Conservation (phyloP, 2,797 vertebrate species). For the Hemibagrus guttatus region DNA sequence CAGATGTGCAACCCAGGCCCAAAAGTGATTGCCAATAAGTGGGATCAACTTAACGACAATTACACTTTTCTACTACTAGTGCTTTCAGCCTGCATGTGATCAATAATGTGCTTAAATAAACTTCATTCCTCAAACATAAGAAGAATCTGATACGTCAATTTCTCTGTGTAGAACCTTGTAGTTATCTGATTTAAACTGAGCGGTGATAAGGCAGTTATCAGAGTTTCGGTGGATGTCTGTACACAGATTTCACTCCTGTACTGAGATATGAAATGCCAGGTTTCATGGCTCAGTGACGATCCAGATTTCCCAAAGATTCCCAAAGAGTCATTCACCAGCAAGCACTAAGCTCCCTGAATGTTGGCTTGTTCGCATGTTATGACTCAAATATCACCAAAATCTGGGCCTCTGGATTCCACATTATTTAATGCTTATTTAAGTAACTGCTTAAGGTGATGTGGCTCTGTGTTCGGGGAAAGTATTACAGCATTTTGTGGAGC, state of each 20-base stretch:
- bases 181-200: background rate
- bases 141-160: background rate
- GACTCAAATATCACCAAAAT: background rate
- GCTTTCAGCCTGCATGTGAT: background rate
- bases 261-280: background rate
- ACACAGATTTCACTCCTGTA: background rate
- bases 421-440: background rate
- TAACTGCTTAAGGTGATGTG: background rate
- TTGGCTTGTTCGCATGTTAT: background rate
- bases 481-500: background rate
- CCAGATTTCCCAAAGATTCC: background rate
- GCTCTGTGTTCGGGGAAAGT: background rate
- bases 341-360: background rate
- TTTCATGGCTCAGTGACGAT: background rate
- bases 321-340: background rate
- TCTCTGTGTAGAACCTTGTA: background rate
- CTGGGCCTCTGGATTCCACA: background rate
- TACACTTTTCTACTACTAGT: background rate
- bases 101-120: background rate
- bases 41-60: background rate
- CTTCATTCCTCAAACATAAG: background rate
- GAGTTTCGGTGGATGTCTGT: background rate
- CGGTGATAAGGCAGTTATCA: too few relatives aligned
- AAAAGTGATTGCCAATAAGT: background rate
- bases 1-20: background rate